Base-by-base conservation (phyloP, 2,113 vertebrate genomes). In the Gymnorhina tibicen region DNA sequence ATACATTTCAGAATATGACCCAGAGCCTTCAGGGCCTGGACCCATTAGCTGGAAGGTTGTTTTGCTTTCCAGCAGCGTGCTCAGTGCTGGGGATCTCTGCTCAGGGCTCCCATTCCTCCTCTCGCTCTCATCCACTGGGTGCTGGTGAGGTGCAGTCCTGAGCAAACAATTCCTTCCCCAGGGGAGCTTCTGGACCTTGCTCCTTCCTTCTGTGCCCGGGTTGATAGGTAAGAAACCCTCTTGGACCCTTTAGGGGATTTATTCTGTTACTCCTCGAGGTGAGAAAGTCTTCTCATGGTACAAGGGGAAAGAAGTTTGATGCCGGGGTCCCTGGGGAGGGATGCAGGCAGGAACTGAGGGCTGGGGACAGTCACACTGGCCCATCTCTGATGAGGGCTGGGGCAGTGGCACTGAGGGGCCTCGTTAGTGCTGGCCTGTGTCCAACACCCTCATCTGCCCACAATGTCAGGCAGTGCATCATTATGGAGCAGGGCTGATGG, bases 281-380 rank as follows among this genome's bases (percentile, higher is more conserved):
- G 4, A 62, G 28, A 74, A 42, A 32, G 6, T n/a, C 14, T 80
- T 49, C 52, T 59, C 3, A 0, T 8, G 24, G 37, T 27, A 9
- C 5, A 17, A 33, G 12, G 16, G 7, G 67, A 68, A 75, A 21
- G 63, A 26, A 18, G 5, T 39, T 55, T 9, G 7, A 5, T 67
- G 46, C 16, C 0, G 0, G 37, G 47, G 21, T 6, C 27, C 24
- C 17, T 1, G 0, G n/a, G n/a, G 23, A 26, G 37, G 27, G 81
- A 21, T 22, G 50, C n/a, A 30, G 62, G 46, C 46, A 42, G 79
- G 55, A 41, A 0, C 16, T 4, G 3, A 1, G 2, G 19, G 41
- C 60, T 81, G 92, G 77, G 73, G 55, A 84, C 55, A 22, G n/a
- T 60, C 4, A 1, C 15, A 21, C 10, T 3, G 2, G 19, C 11